Base-by-base conservation (phyloP, 2,113 vertebrate genomes). In the Clarias gariepinus region DNA sequence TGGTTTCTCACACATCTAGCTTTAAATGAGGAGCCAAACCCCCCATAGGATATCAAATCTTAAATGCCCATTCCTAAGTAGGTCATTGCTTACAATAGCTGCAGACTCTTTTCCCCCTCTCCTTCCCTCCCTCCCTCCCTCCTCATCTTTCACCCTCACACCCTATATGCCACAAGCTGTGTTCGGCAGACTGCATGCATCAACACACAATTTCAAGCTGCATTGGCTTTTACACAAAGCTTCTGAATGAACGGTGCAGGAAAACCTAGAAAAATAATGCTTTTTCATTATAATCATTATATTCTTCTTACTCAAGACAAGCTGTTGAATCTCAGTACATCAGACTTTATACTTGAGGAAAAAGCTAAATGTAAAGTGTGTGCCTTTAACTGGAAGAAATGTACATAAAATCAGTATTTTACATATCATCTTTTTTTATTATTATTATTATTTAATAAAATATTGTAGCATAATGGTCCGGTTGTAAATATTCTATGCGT, bases 41-140 rank as follows among this genome's bases (percentile, higher is more conserved):
- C 93, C 7, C 94, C 93, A 91, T 90, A 94, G 94, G 94, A 94
- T 94, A 94, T 93, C 89, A 93, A 93, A 94, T 94, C 91, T 89
- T 91, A 90, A 92, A 94, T 92, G 92, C 90, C 92, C 90, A 91
- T 94, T 93, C 93, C 91, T 95, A 96, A 95, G 93, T 95, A 95
- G 95, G 95, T 95, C 95, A 95, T 86, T 80, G 90, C 94, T 93
- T 93, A 94, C 94, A 94, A 94, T 92, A 93, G 92, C 94, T 92
- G 89, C 90, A 91, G 90, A 88, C 83, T 86, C 91, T 92, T 89
- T 82, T 90, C 60, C 85, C 58, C 87, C 55, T 77, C 58, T 71
- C 79, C 60, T 28, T 71, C 79, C 60, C 63, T 82, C 79, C 60
- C 47, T 71, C 79, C 60, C 63, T 82, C 74, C 66, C 84, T 79